Conservation (phyloP, 2,113 vertebrate species). For the Syngnathoides biaculeatus region DNA sequence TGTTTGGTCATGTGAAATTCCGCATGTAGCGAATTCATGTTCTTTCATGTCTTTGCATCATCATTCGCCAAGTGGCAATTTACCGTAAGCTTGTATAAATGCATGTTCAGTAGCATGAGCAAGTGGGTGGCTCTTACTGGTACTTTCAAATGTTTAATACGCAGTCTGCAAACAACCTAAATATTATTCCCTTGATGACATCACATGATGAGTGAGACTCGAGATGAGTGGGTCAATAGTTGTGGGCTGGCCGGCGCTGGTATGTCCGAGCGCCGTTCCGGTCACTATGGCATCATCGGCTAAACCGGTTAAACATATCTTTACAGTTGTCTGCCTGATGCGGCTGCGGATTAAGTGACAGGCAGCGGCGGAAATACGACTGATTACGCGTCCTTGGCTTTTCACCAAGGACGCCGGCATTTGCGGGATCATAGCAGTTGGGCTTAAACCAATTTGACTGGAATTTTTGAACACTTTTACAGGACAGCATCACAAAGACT, state of each 20-base stretch:
- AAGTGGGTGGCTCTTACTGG: too few relatives aligned
- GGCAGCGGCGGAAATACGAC: conserved; percentile 35
- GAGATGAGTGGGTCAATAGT: neutral
- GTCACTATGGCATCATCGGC: conserved; percentile 28
- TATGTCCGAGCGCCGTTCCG: conserved; percentile 38
- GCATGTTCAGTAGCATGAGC: too few relatives aligned
- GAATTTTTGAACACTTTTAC: neutral
- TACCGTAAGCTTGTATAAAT: neutral
- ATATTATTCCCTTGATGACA: neutral
- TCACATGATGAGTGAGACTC: conserved; percentile 3
- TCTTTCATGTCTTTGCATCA: too few relatives aligned
- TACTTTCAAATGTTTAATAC: too few relatives aligned
- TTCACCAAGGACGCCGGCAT: conserved; percentile 16
- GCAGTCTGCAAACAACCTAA: neutral
- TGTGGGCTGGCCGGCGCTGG: conserved; percentile 21
- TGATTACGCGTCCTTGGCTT: conserved; percentile 55
- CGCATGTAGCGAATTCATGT: too few relatives aligned
- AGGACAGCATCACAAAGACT: neutral
- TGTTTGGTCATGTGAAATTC: too few relatives aligned
- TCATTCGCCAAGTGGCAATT: neutral
- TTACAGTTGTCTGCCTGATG: conserved; percentile 55
- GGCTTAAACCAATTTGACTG: conserved; percentile 14
- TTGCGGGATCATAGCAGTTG: conserved; percentile 4
- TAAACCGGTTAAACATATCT: conserved; percentile 59
- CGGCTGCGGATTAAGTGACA: conserved; percentile 34